Conservation (phyloP, 2,888 invertebrate species). For the Sarcophaga variegata region DNA sequence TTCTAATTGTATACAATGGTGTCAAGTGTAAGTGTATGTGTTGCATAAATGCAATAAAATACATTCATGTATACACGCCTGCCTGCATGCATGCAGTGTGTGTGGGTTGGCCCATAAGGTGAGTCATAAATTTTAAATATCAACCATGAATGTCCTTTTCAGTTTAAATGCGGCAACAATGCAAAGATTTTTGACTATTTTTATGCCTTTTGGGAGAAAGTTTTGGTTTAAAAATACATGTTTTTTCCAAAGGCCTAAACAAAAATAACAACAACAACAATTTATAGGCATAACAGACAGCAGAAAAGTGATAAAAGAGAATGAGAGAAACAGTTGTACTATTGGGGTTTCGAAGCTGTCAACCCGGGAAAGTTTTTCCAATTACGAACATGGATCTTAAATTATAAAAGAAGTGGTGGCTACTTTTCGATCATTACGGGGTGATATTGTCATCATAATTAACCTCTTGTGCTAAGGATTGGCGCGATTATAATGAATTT, state of each 20-base stretch:
- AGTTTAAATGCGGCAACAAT: background rate
- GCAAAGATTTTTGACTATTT: constrained; percentile 7
- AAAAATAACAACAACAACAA: background rate
- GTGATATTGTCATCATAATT: too few relatives aligned
- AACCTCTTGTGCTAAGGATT: too few relatives aligned
- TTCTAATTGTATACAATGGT: constrained; percentile 62
- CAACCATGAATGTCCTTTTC: constrained; percentile 30
- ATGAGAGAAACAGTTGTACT: too few relatives aligned
- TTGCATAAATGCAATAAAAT: constrained; percentile 58
- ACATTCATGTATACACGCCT: background rate
- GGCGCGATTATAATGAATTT: too few relatives aligned
- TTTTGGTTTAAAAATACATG: background rate
- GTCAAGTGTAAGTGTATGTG: constrained; percentile 65
- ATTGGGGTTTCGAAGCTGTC: too few relatives aligned
- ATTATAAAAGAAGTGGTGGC: too few relatives aligned
- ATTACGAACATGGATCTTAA: too few relatives aligned
- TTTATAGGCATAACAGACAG: background rate
- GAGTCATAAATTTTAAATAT: constrained; percentile 60
- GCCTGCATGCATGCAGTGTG: background rate
- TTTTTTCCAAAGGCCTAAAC: background rate
- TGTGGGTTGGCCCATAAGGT: constrained; percentile 44
- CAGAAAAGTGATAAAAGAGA: too few relatives aligned
- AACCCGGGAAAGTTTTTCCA: too few relatives aligned
- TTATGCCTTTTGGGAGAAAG: constrained; percentile 1
- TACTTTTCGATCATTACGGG: too few relatives aligned